phyloP scores from a whole-genome alignment of 64 coral and sea anemone genomes.

The Stichodactyla mertensii region DNA sequence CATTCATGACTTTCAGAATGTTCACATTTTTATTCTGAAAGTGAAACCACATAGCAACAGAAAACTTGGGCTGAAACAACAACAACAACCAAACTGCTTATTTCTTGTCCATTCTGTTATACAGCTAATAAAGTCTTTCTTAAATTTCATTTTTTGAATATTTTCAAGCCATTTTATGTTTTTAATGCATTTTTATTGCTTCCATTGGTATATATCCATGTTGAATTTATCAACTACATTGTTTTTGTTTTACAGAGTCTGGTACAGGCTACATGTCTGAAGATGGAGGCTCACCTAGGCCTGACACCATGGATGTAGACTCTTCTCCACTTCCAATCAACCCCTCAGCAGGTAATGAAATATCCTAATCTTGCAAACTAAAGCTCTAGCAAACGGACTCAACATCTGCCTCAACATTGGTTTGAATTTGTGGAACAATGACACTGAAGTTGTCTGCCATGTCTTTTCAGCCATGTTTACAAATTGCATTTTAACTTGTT shows the following conservation, averaged over 20 bases:
- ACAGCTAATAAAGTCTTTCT: too few relatives aligned
- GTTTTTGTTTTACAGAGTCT: conserved; percentile 31
- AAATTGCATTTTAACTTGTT: too few relatives aligned
- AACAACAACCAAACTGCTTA: background rate
- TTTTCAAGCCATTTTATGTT: background rate
- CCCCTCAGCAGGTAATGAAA: conserved; percentile 18
- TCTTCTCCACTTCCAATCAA: conserved; percentile 40
- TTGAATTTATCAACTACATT: background rate
- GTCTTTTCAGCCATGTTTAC: too few relatives aligned
- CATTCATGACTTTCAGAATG: background rate
- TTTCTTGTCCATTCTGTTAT: background rate
- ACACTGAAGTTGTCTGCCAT: too few relatives aligned
- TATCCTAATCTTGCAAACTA: background rate
- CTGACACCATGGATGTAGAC: conserved; percentile 94
- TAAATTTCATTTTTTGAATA: too few relatives aligned
- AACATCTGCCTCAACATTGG: background rate
- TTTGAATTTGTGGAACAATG: too few relatives aligned
- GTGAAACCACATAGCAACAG: background rate
- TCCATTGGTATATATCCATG: background rate
- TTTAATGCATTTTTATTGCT: background rate
- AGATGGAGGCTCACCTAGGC: conserved; percentile 86
- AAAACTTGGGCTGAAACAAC: background rate
- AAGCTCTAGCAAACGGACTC: background rate
- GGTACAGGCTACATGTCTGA: conserved; percentile 87
- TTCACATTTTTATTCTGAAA: background rate